These are phyloP conservation scores for Poecilia picta DNA, from an alignment of 2,797 vertebrate species.

Conservation along the genomic window DNA sequence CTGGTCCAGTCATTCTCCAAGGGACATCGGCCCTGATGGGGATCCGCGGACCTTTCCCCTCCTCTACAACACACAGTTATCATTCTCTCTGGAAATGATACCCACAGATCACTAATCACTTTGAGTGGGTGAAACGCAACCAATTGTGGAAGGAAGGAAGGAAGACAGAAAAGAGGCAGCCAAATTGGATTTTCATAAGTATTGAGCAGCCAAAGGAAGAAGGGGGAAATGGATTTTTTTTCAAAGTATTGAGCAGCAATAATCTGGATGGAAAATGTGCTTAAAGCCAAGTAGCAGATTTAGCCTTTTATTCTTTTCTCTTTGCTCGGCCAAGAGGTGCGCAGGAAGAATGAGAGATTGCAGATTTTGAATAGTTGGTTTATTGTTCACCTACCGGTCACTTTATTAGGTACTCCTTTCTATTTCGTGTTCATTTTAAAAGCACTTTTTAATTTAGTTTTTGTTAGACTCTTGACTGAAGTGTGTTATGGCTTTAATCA, in stretches of 20 bases:
- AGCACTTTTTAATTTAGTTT: not conserved
- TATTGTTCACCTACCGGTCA: not conserved
- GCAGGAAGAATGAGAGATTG: constrained; percentile 48
- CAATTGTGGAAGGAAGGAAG: constrained; percentile 61
- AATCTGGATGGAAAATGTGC: constrained; percentile 77
- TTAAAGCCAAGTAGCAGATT: constrained; percentile 72
- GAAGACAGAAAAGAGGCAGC: constrained; percentile 66
- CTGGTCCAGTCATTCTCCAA: constrained; percentile 59
- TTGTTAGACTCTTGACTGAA: not conserved
- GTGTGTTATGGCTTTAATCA: not conserved
- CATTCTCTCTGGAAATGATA: constrained; percentile 69
- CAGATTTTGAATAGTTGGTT: constrained; percentile 37
- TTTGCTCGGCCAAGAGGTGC: constrained; percentile 58
- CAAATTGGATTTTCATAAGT: constrained; percentile 80
- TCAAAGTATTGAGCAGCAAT: constrained; percentile 75
- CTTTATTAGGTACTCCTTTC: not conserved
- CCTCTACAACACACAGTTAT: constrained; percentile 69
- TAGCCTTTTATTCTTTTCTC: constrained; percentile 56
- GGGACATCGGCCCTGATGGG: constrained; percentile 65
- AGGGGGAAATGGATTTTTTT: constrained; percentile 68
- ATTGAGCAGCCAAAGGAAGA: constrained; percentile 71
- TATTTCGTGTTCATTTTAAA: not conserved
- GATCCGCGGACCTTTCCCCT: constrained; percentile 62
- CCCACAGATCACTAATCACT: constrained; percentile 77
- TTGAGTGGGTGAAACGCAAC: constrained; percentile 64